phyloP scores from a whole-genome alignment of 2,113 vertebrate species.

The Corvus moneduloides region DNA sequence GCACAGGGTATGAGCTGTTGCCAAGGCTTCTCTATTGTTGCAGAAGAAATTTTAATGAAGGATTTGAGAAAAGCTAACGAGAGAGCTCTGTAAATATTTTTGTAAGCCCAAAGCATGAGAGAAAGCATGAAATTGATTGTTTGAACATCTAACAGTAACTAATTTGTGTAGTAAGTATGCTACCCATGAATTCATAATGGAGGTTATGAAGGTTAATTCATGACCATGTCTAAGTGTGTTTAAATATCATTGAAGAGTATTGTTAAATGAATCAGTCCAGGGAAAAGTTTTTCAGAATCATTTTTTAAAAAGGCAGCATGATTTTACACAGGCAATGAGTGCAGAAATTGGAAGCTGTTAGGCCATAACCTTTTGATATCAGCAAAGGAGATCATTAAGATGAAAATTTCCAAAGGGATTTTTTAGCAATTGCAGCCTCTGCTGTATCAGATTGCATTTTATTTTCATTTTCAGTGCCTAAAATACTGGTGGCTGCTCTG shows the following conservation, averaged over 20 bases:
- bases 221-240: conserved; percentile 34
- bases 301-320: not conserved
- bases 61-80: conserved; percentile 43
- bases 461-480: not conserved
- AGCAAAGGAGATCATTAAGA: not conserved
- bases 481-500: not conserved
- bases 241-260: conserved; percentile 5
- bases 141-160: conserved; percentile 51
- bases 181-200: not conserved
- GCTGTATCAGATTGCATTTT: not conserved
- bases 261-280: conserved; percentile 30
- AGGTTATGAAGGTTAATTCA: conserved; percentile 57
- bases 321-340: not conserved
- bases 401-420: not conserved
- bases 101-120: conserved; percentile 39
- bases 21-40: not conserved
- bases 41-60: not conserved
- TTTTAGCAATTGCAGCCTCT: not conserved
- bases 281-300: not conserved
- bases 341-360: not conserved
- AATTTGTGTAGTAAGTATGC: conserved; percentile 22
- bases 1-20: not conserved
- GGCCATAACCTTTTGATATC: not conserved
- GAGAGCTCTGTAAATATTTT: conserved; percentile 49
- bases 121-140: conserved; percentile 37